Percentiles rank a stretch among this genome's conserved stretches.
Evolutionary conservation across 2,888 invertebrate species (phyloP).

Genomic region (Seira musarum): DNA sequence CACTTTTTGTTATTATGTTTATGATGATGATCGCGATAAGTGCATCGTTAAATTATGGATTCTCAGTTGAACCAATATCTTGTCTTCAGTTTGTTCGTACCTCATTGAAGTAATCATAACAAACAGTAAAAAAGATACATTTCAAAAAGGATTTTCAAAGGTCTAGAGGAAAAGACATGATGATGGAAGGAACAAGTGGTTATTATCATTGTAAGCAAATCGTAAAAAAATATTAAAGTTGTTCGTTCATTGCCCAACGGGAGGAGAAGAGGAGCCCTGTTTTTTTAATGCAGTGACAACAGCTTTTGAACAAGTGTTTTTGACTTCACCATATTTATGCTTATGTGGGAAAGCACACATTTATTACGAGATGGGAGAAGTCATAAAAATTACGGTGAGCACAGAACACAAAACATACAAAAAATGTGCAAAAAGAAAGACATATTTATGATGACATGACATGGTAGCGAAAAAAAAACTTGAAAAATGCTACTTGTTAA

Average conservation of each 20-base stretch:
- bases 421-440: background rate
- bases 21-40: too few relatives aligned
- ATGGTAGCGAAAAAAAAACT: conserved; percentile 1
- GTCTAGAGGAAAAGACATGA: background rate
- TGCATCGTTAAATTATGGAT: background rate
- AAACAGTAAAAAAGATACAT: background rate
- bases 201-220: conserved; percentile 18
- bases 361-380: background rate
- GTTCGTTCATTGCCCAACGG: background rate
- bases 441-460: conserved; percentile 16
- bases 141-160: background rate
- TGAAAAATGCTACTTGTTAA: conserved; percentile 14
- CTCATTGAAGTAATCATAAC: background rate
- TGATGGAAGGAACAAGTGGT: background rate
- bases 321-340: too few relatives aligned
- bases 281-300: conserved; percentile 8
- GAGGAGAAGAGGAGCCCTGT: background rate
- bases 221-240: conserved; percentile 5
- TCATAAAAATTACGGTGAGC: conserved; percentile 3
- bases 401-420: background rate
- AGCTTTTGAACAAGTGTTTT: conserved; percentile 5
- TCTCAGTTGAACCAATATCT: background rate
- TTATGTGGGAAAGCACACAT: background rate
- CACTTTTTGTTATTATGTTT: too few relatives aligned
- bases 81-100: background rate